Base-by-base conservation (phyloP, 2,888 invertebrate species). In the Oeneis ivallda region DNA sequence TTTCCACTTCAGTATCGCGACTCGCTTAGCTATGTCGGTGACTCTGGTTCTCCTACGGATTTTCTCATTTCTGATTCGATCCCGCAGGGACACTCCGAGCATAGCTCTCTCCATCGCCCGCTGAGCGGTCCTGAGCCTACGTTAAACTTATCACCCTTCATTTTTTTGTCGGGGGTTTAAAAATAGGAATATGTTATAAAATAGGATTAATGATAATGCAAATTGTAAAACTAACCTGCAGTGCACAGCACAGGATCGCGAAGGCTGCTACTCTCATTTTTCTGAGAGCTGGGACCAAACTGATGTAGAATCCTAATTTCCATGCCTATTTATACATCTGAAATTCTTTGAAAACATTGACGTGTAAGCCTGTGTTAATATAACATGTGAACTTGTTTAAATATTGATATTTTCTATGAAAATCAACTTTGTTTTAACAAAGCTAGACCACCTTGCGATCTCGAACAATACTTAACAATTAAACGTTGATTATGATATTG, bases 231-330 rank as follows among this genome's bases (percentile, higher is more conserved):
- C 87, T 91, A 71, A 92, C 91, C 89, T 89, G 89, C 81, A 89
- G 74, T 75, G 80, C 84, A 77, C 87, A 88, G 87, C 83, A 84
- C 76, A 90, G 79, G 91, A 92, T 90, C 91, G 89, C 87, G 74
- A 88, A 80, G 87, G 88, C 75, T 78, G 81, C 76, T 64, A 76
- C 90, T 84, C 91, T 90, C 91, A 92, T 91, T 59, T 76, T 88
- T 71, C 37, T 74, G 89, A 90, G 90, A 88, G 80, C 81, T 82
- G 76, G 80, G 84, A 87, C 87, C 84, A 79, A 86, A 88, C 90
- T 90, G 90, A 90, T 77, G 72, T 71, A 68, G 68, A 64, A 62
- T 41, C 66, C 67, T 58, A 70, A 64, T 69, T 70, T 67, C 62
- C 7, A 43, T 32, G 67, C 70, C 77, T 73, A 26, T 26, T 83